A percentile compares a stretch with the other conserved stretches of the same genome.
Evolutionary conservation across 1,140 invertebrate genomes (phyloP).

Genomic region (Trichomalopsis sarcophagae): DNA sequence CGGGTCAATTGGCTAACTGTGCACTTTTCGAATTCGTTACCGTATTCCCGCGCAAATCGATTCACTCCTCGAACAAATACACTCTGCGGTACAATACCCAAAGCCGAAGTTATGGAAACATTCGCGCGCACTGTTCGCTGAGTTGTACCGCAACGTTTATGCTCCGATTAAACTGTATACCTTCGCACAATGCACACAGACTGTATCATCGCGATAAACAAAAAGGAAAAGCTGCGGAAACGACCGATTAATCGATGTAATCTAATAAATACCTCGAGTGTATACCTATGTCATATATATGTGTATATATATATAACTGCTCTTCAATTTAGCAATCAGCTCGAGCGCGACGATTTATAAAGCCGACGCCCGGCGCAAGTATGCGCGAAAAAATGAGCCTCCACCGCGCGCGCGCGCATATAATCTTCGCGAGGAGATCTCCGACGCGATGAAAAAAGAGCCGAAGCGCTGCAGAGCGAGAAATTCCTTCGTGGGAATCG

Average conservation of each 20-base stretch:
- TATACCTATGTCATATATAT: not conserved
- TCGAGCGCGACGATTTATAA: conserved; percentile 14
- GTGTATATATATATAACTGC: not conserved
- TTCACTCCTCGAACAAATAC: not conserved
- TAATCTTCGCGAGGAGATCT: not conserved
- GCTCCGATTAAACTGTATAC: not conserved
- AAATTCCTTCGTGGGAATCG: not conserved
- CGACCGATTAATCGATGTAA: not conserved
- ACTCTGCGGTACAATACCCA: not conserved
- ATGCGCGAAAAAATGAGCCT: not conserved
- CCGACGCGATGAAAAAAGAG: not conserved
- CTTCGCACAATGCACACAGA: not conserved
- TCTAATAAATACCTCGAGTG: not conserved
- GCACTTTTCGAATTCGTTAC: too few relatives aligned
- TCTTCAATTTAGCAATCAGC: conserved; percentile 26
- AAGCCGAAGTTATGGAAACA: not conserved
- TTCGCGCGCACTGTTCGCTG: not conserved
- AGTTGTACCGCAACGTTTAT: not conserved
- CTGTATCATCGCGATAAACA: not conserved
- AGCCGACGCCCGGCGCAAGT: not conserved
- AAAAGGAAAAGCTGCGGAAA: too few relatives aligned
- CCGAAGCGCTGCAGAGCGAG: not conserved
- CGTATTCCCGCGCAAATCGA: too few relatives aligned
- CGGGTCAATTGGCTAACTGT: too few relatives aligned
- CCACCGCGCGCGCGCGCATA: not conserved